Conservation (phyloP, 2,888 invertebrate species). For the Agrotis puta region DNA sequence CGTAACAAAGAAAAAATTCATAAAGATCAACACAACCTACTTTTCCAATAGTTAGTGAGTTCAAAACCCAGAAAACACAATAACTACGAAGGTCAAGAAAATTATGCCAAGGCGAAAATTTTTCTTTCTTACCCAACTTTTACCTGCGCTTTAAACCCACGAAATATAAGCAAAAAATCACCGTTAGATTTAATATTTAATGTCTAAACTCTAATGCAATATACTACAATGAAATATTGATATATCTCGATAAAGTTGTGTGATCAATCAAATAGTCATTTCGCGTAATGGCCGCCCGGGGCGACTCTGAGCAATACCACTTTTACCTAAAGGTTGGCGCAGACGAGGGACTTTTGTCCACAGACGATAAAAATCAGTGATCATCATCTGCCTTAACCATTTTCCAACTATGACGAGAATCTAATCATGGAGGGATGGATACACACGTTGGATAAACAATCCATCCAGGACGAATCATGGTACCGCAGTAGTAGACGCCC, state of each 20-base stretch:
- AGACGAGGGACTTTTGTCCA: background rate
- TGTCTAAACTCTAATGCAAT: constrained; percentile 49
- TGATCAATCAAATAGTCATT: constrained; percentile 63
- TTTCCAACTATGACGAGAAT: too few relatives aligned
- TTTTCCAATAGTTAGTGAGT: background rate
- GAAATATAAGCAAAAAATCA: constrained; percentile 14
- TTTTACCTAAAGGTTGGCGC: constrained; percentile 44
- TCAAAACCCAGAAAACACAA: background rate
- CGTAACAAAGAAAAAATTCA: background rate
- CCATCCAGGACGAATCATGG: too few relatives aligned
- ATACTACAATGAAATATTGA: constrained; percentile 55
- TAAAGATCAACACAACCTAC: background rate
- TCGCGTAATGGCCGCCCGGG: constrained; percentile 64
- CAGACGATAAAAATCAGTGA: too few relatives aligned
- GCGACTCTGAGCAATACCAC: constrained; percentile 35
- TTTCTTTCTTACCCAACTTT: constrained; percentile 16
- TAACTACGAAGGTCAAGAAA: constrained; percentile 6
- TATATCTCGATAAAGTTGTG: constrained; percentile 47
- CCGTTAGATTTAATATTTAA: constrained; percentile 26
- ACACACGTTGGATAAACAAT: too few relatives aligned
- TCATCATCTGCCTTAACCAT: too few relatives aligned
- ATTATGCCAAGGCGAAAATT: constrained; percentile 40
- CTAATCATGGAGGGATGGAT: too few relatives aligned
- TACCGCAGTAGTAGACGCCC: too few relatives aligned
- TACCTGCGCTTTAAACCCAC: constrained; percentile 38